Conservation (phyloP, 2,113 vertebrate genomes). For the Microtus montanus region DNA sequence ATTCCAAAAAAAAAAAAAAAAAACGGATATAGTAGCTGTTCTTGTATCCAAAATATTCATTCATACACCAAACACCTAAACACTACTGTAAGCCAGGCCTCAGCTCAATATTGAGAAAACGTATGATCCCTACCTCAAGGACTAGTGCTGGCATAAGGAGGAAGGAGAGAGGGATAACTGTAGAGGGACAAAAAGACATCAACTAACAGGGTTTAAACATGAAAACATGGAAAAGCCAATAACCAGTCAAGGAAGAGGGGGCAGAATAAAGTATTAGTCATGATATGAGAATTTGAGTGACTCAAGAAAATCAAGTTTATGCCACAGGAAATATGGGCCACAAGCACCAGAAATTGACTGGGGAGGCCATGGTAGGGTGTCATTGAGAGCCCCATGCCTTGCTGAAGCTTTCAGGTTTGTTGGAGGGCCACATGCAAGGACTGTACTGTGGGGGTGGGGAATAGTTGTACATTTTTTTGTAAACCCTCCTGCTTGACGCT, state of each 20-base stretch:
- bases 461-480: not conserved
- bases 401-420: not conserved
- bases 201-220: not conserved
- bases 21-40: not conserved
- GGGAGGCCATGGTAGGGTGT: not conserved
- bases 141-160: not conserved
- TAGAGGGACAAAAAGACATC: not conserved
- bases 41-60: not conserved
- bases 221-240: not conserved
- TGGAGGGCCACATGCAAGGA: not conserved
- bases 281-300: not conserved
- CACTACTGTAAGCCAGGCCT: not conserved
- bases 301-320: not conserved
- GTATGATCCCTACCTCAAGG: not conserved
- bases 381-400: not conserved
- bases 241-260: not conserved
- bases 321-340: not conserved
- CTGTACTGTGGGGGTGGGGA: not conserved
- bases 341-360: not conserved
- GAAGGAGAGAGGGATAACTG: not conserved
- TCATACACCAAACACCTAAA: not conserved
- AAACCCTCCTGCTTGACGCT: not conserved
- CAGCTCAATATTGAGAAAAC: not conserved
- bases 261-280: not conserved
- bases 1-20: not conserved